Base-by-base conservation (phyloP, 1,140 invertebrate species). In the Heterodera carotae region DNA sequence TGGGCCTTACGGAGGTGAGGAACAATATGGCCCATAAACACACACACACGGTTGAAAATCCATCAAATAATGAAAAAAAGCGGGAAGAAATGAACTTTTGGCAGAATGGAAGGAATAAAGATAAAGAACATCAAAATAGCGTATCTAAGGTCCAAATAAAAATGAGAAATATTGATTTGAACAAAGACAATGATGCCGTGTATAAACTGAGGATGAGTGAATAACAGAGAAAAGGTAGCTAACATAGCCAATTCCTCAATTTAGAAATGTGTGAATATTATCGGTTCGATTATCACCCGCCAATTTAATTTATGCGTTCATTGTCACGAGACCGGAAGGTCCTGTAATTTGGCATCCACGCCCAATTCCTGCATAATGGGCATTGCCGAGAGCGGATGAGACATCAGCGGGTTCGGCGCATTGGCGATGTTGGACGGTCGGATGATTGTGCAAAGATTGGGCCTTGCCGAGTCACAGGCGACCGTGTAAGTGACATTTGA, bases 371-470 rank as follows among this genome's bases (percentile, higher is more conserved):
- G 48, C 48, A 56, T 22, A 56, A 56, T 15, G 12, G 48, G 48
- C 48, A 56, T 5, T 56, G 48, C 48, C 48, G 48, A 56, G 48
- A 56, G 12, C 22, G 48, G 12, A 15, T 15, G 48, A 22, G 48
- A 5, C 15, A 66, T 27, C 8, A 66, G 33, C 31, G 8, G 10
- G 29, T 10, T 29, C 62, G 62, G 25, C 7, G 62, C 22, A 31
- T 12, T 66, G 29, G 62, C 62, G n/a, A 10, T 4, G 29, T 29
- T 66, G n/a, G 33, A 29, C 33, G 29, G 29, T 34, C 62, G 62
- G 7, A 66, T 66, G 62, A 66, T 34, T 29, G 62, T 66, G 62
- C 62, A 66, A n/a, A 66, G 62, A n/a, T 66, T 66, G 27, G 62
- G 10, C 62, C 31, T 29, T 29, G 62, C 62, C 12, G 62, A 66